These are phyloP conservation scores for Melinaea menophilus DNA, from an alignment of 2,888 invertebrate species.

Conservation along the genomic window DNA sequence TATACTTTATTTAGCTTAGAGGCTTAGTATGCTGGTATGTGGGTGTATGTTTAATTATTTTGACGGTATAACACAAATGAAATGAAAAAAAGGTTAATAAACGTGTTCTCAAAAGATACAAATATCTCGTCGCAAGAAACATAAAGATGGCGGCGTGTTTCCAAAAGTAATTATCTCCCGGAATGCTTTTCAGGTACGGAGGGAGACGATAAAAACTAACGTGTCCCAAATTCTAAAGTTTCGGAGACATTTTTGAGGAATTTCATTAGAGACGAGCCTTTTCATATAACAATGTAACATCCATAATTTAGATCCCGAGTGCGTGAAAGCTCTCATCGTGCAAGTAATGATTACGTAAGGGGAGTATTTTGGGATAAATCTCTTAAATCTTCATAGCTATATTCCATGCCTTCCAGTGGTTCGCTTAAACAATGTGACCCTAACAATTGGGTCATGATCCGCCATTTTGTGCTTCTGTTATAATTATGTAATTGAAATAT, in stretches of 20 bases:
- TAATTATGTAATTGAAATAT: too few species aligned
- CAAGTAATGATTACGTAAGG: constrained; percentile 46
- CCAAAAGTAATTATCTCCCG: constrained; percentile 30
- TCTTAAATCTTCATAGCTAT: constrained; percentile 30
- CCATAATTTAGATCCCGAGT: constrained; percentile 28
- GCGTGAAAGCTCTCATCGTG: constrained; percentile 49
- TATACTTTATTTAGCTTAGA: too few species aligned
- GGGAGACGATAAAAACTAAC: constrained; percentile 20
- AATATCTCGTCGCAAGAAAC: constrained; percentile 13
- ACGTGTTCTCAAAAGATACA: background rate
- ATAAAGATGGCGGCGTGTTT: constrained; percentile 24
- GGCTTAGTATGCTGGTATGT: too few species aligned
- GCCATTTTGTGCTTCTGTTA: constrained; percentile 12
- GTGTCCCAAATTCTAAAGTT: constrained; percentile 13
- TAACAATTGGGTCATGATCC: constrained; percentile 16
- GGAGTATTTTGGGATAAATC: constrained; percentile 44
- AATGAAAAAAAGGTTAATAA: constrained; percentile 8
- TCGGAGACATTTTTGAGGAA: constrained; percentile 16
- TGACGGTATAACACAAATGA: background rate
- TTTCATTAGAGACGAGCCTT: constrained; percentile 20
- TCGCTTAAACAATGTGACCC: constrained; percentile 18
- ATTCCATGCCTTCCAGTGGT: constrained; percentile 33
- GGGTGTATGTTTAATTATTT: background rate
- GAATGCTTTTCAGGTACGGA: constrained; percentile 34
- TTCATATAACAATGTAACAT: constrained; percentile 17